A percentile compares a stretch with the other conserved stretches of the same genome.
Conservation (phyloP, 2,113 vertebrate species). For the Turnix velox region DNA sequence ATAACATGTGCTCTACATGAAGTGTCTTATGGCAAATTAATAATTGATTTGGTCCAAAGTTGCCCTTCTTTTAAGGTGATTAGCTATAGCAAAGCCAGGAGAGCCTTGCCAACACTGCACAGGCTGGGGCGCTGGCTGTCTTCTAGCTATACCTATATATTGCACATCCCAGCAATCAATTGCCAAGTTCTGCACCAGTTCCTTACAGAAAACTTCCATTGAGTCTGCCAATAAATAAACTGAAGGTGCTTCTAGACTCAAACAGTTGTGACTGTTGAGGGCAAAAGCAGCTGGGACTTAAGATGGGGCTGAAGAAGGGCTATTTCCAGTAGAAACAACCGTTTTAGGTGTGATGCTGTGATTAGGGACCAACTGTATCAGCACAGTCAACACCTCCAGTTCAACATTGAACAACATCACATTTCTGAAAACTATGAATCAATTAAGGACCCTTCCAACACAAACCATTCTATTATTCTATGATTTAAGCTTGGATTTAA, state of each 20-base stretch:
- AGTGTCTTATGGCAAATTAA: neutral
- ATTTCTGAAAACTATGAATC: neutral
- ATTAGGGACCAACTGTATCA: neutral
- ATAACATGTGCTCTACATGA: neutral
- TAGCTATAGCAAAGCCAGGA: neutral
- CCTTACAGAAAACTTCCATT: neutral
- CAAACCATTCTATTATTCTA: no score
- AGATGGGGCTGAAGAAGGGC: neutral
- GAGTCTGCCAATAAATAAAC: neutral
- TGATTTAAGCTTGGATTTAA: neutral
- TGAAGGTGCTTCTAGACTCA: neutral
- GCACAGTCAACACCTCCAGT: neutral
- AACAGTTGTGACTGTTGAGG: neutral
- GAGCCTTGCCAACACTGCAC: neutral
- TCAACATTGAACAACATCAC: neutral
- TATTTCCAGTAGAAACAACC: neutral
- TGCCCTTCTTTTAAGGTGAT: neutral
- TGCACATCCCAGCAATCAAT: fast-evolving
- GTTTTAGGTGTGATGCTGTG: neutral
- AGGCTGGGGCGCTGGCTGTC: neutral
- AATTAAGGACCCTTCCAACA: no score
- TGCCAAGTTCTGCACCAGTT: neutral
- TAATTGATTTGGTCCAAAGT: neutral
- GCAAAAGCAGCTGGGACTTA: neutral
- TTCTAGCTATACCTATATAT: neutral